Evolutionary conservation across 1,140 invertebrate genomes (phyloP), one percentile per base, ranked within the genome.

Genomic region (Aphidius gifuensis): DNA sequence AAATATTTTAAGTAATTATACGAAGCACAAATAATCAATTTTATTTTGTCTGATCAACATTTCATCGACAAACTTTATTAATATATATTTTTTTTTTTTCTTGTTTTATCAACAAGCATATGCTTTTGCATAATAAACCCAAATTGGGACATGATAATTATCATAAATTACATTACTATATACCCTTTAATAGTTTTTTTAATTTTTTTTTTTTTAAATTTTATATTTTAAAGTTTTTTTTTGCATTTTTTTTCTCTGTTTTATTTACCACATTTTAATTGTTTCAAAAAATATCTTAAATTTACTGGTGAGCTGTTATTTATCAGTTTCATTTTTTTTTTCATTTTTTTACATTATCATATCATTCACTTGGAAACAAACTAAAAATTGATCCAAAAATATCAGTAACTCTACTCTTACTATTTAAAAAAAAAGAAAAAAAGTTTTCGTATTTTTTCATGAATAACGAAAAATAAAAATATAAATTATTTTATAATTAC

Each of bases 1-100:
- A 60, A 57, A 46, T 43, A 62, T 62, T 50, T 47, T 61, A 56
- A 38, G 38, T 39, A 55, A 40, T 44, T 56, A 8, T 50, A 50
- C 40, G 40, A 46, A 58, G 44, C 32, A 58, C 45, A 38, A 23
- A 42, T 54, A 58, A 38, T 58, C 23, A 53, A 23, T 53, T 16
- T 53, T 53, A 53, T 32, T 32, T 32, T 32, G 23, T 32, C 23
- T 32, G 23, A 32, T 32, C 23, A 32, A 32, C 23, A 32, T 32
- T 32, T 32, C 23, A 32, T 32, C 23, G 23, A 32, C 23, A 32
- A 32, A 32, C 23, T 32, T 32, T 32, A 32, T 32, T 32, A 32
- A 32, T 32, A 32, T 32, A 32, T 32, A 32, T 32, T 32, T 32
- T 3, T 32, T 32, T 32, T 3, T 32, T 32, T 32, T 3, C 4